These are phyloP conservation scores for Andinoacara biseriatus DNA, from an alignment of 2,113 vertebrate species.

Conservation along the genomic window DNA sequence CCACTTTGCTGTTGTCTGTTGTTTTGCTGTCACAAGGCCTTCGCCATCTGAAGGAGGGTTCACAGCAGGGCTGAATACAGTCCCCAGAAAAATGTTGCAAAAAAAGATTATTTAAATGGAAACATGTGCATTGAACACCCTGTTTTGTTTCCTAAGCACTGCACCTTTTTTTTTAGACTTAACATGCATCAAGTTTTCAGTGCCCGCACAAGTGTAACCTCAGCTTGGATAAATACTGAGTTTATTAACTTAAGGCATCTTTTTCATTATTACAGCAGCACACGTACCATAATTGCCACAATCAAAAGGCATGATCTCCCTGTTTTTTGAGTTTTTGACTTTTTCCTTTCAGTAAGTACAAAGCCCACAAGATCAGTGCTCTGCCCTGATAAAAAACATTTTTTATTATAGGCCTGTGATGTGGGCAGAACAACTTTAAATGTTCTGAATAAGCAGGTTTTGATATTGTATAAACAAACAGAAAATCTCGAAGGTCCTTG, in stretches of 20 bases:
- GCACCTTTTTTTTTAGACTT: background rate
- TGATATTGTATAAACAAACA: background rate
- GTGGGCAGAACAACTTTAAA: no score
- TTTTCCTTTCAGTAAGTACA: background rate
- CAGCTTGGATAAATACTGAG: background rate
- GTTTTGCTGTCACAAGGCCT: background rate
- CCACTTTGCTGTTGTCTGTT: background rate
- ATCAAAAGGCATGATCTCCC: background rate
- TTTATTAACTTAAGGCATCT: background rate
- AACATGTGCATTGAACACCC: background rate
- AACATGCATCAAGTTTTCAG: background rate
- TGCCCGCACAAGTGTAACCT: background rate
- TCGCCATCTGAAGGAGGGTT: background rate
- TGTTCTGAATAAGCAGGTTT: background rate
- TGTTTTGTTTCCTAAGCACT: background rate
- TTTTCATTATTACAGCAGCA: background rate
- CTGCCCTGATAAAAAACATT: background rate
- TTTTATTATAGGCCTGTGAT: no score
- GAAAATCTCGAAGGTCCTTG: background rate
- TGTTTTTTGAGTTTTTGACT: background rate
- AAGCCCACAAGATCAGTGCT: background rate
- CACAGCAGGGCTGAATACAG: background rate
- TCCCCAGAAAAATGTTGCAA: background rate
- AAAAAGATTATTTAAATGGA: background rate
- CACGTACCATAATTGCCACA: background rate